Evolutionary conservation across 2,888 invertebrate species (phyloP), one percentile per base, ranked within the genome.

Genomic region (Aphodius granarius): DNA sequence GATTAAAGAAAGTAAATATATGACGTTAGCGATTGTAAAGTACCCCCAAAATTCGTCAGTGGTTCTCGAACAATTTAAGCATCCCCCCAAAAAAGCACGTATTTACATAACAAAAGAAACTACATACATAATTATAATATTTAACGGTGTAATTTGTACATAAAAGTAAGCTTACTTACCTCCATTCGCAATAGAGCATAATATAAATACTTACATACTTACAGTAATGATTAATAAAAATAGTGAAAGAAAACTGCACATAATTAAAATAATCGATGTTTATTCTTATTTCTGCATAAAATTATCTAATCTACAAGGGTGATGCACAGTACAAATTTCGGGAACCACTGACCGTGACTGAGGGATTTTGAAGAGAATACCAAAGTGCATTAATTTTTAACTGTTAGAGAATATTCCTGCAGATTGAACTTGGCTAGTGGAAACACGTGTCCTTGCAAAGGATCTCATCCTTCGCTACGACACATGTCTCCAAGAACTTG

Each of bases 311-410:
- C 86, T 85, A 84, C 83, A 79, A 85, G 82, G 83, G 84, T 84
- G 84, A 84, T 79, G 78, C 82, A 82, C 80, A 86, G 86, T 86
- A 86, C 86, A 86, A 86, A 74, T 85, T 84, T 86, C 85, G 84
- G 81, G 83, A 85, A 83, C 84, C 83, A 83, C 81, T 83, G 80
- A 82, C 83, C 82, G 84, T 83, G 83, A 83, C 84, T 71, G 81
- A 84, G 85, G 85, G 86, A 86, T 85, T 82, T 84, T 85, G 86
- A 86, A 86, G 85, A 81, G 86, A 86, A 86, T 85, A 86, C 85
- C 86, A 80, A 86, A 85, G 86, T 86, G 86, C 86, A 86, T 86
- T 86, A 84, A 82, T 85, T 86, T 85, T 81, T 77, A 84, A 80
- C 81, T 85, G 83, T 84, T 86, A 83, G 79, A 78, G 71, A 74